A percentile compares a stretch with the other conserved stretches of the same genome.
Evolutionary conservation across 2,888 invertebrate species (phyloP).

Genomic region (Latrodectus hesperus): DNA sequence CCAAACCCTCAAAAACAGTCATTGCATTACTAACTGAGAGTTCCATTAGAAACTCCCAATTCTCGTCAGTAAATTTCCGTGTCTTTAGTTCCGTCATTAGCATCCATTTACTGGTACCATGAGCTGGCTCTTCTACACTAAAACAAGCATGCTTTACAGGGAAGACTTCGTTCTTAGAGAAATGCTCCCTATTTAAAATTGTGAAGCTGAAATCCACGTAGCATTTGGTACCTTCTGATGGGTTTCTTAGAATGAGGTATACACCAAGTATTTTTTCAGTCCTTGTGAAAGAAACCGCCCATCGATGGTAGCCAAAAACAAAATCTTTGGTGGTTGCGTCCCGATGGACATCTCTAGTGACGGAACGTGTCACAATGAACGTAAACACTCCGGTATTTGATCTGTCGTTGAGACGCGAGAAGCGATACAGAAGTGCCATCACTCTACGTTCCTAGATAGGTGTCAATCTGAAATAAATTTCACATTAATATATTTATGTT

Average conservation of each 20-base stretch:
- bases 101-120: conserved; percentile 84
- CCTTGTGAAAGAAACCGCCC: conserved; percentile 86
- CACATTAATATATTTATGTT: too few relatives aligned
- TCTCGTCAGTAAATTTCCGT: conserved; percentile 85
- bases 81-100: conserved; percentile 82
- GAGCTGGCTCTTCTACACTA: conserved; percentile 82
- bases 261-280: conserved; percentile 86
- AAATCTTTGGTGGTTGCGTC: conserved; percentile 89
- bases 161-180: conserved; percentile 87
- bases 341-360: conserved; percentile 84
- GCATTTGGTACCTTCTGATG: conserved; percentile 82
- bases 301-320: conserved; percentile 86
- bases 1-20: conserved; percentile 84
- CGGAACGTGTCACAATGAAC: conserved; percentile 86
- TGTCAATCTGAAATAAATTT: too few relatives aligned
- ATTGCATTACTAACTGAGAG: conserved; percentile 84
- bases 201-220: conserved; percentile 88
- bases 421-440: conserved; percentile 87
- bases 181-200: conserved; percentile 86
- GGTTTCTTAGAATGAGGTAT: conserved; percentile 85
- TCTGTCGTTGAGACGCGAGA: conserved; percentile 87
- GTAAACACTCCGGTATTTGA: conserved; percentile 86
- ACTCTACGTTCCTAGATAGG: too few relatives aligned
- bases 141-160: conserved; percentile 79
- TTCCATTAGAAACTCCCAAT: conserved; percentile 87